Percentiles rank a stretch among this genome's conserved stretches.
phyloP scores from a whole-genome alignment of 2,888 invertebrate genomes.

The Unio delphinus region DNA sequence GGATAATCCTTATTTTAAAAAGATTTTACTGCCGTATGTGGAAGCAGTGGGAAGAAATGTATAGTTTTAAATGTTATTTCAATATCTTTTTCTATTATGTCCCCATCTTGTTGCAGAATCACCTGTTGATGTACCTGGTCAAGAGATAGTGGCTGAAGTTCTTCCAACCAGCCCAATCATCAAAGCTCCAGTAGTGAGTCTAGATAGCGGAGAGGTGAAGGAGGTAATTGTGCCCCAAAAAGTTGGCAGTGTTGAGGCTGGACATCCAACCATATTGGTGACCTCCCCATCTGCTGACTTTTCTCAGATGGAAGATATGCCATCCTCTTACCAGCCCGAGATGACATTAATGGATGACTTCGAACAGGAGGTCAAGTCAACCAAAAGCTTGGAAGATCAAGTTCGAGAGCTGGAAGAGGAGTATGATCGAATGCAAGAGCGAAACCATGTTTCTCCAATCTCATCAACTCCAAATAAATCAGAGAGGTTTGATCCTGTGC shows the following conservation, averaged over 20 bases:
- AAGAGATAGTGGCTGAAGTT: slow-evolving; percentile 15
- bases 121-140: slow-evolving; percentile 41
- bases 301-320: slow-evolving; percentile 21
- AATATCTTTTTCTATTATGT: no score
- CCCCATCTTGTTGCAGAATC: slow-evolving; percentile 38
- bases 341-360: slow-evolving; percentile 38
- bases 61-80: no score
- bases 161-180: slow-evolving; percentile 36
- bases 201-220: slow-evolving; percentile 25
- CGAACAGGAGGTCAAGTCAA: slow-evolving; percentile 39
- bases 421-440: slow-evolving; percentile 39
- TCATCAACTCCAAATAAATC: not conserved
- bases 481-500: slow-evolving; percentile 18
- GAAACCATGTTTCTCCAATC: slow-evolving; percentile 38
- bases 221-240: slow-evolving; percentile 29
- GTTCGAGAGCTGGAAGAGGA: slow-evolving; percentile 55
- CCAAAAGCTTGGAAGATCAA: slow-evolving; percentile 59
- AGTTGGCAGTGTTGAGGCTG: slow-evolving; percentile 13
- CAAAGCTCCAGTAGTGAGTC: slow-evolving; percentile 38
- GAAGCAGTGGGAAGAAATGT: no score
- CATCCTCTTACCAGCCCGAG: slow-evolving; percentile 45
- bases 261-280: slow-evolving; percentile 44
- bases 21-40: no score
- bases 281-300: slow-evolving; percentile 29
- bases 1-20: no score